These are phyloP conservation scores for Antitype chi DNA, from an alignment of 2,888 invertebrate species.

Conservation along the genomic window DNA sequence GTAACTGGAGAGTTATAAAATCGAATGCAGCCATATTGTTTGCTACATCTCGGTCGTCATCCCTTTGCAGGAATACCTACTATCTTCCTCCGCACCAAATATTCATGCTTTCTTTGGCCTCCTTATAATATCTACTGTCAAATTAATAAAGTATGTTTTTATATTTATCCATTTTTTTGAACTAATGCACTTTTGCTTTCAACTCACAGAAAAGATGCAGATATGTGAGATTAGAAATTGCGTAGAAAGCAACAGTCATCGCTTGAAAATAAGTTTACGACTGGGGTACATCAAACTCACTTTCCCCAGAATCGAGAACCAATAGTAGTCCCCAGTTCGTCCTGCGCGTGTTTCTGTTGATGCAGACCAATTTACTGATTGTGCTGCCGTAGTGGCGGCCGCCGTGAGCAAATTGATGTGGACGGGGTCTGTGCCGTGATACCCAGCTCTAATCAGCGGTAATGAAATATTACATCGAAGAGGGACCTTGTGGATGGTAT, in stretches of 20 bases:
- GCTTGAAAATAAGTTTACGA: not conserved
- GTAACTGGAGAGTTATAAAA: not conserved
- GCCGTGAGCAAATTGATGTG: constrained; percentile 74
- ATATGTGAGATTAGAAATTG: not conserved
- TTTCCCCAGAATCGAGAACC: constrained; percentile 55
- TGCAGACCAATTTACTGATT: constrained; percentile 85
- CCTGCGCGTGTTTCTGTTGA: constrained; percentile 77
- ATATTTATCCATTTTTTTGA: too few species aligned
- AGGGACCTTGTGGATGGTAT: constrained; percentile 1
- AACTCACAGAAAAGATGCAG: not conserved
- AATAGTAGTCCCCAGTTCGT: constrained; percentile 52
- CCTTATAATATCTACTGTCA: too few species aligned
- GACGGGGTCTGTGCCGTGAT: constrained; percentile 68
- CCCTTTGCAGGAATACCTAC: too few species aligned
- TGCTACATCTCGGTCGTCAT: too few species aligned
- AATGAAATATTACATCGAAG: constrained; percentile 71
- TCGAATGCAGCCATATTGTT: not conserved
- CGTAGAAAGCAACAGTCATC: not conserved
- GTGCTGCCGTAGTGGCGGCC: constrained; percentile 59
- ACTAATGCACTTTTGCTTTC: not conserved
- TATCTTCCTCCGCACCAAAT: too few species aligned
- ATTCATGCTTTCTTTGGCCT: not conserved
- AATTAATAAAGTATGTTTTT: not conserved
- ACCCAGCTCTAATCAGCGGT: constrained; percentile 75
- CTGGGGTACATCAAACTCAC: not conserved